Evolutionary conservation across 2,113 vertebrate genomes (phyloP).

Genomic region (Sylvilagus bachmani): DNA sequence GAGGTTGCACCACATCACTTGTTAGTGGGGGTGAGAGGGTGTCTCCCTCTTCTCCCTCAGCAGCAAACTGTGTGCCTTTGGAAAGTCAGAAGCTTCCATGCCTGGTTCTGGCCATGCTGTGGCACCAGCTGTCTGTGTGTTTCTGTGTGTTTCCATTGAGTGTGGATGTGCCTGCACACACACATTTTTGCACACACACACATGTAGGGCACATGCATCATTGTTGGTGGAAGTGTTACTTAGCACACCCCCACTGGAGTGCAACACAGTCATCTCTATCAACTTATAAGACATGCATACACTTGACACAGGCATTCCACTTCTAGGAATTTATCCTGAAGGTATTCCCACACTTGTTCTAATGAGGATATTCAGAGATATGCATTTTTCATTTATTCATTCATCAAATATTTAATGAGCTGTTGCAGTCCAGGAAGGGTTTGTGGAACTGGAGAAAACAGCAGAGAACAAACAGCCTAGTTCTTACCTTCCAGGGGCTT

Average conservation of each 20-base stretch:
- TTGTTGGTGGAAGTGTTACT: background rate
- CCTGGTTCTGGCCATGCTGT: background rate
- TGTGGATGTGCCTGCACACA: background rate
- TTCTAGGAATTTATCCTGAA: conserved; percentile 15
- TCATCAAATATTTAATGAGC: background rate
- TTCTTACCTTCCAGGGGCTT: background rate
- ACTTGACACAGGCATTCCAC: background rate
- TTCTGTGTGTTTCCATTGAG: background rate
- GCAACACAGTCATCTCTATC: background rate
- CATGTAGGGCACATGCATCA: no score
- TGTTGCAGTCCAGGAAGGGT: background rate
- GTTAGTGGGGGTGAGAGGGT: background rate
- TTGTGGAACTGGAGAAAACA: background rate
- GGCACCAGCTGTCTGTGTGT: background rate
- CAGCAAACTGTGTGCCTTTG: background rate
- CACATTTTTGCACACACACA: background rate
- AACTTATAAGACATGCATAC: background rate
- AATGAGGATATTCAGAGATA: background rate
- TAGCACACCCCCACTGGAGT: background rate
- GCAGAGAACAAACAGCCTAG: background rate
- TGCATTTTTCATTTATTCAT: conserved; percentile 15
- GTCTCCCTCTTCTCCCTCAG: background rate
- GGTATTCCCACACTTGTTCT: background rate
- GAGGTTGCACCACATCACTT: background rate
- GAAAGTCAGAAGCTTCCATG: background rate